Conservation (phyloP, 2,888 invertebrate genomes). For the Folsomia candida region DNA sequence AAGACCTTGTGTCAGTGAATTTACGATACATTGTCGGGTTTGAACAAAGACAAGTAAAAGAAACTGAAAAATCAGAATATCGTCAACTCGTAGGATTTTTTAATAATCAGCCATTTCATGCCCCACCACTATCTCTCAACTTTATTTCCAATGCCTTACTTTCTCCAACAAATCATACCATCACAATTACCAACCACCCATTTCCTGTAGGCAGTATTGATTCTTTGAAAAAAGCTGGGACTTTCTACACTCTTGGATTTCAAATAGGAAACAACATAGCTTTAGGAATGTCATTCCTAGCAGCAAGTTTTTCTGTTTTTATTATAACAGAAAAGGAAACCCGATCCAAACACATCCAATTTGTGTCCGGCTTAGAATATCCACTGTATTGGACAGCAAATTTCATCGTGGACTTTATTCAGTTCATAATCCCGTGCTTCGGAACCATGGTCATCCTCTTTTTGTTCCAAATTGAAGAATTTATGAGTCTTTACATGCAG, state of each 20-base stretch:
- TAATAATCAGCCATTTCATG: conserved; percentile 76
- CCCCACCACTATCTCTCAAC: conserved; percentile 66
- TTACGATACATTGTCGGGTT: conserved; percentile 48
- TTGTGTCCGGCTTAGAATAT: conserved; percentile 68
- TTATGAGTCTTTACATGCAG: conserved; percentile 58
- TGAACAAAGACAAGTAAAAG: conserved; percentile 35
- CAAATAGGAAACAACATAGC: conserved; percentile 61
- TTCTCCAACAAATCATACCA: conserved; percentile 48
- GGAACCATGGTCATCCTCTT: conserved; percentile 63
- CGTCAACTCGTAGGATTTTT: conserved; percentile 59
- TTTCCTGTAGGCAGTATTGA: conserved; percentile 64
- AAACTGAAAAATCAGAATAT: conserved; percentile 10
- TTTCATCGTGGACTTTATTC: conserved; percentile 67
- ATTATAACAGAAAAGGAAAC: conserved; percentile 65
- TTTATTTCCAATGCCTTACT: conserved; percentile 64
- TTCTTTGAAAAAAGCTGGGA: conserved; percentile 53
- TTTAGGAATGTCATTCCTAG: conserved; percentile 62
- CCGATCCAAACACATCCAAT: conserved; percentile 69
- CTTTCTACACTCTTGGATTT: conserved; percentile 34
- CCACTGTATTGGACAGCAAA: conserved; percentile 68
- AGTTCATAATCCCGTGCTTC: conserved; percentile 62
- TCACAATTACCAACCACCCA: conserved; percentile 65
- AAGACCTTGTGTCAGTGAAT: conserved; percentile 42
- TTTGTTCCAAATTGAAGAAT: conserved; percentile 66
- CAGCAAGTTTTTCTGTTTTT: conserved; percentile 58